These are phyloP conservation scores for Mythimna loreyi DNA, from an alignment of 2,888 invertebrate genomes.

Conservation along the genomic window DNA sequence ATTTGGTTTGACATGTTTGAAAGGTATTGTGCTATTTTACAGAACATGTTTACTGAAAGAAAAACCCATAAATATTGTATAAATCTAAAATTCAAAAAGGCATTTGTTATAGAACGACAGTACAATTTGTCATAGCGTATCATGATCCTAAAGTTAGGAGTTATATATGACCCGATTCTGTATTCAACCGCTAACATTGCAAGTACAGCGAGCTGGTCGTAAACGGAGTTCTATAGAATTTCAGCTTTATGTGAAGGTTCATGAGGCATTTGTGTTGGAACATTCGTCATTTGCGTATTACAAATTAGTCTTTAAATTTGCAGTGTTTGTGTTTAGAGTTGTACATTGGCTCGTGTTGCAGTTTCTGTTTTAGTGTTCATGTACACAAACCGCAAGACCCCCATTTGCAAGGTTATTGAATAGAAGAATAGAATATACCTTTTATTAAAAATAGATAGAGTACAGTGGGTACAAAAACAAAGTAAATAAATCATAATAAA, in stretches of 20 bases:
- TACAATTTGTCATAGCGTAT: conserved; percentile 55
- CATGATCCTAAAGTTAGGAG: conserved; percentile 57
- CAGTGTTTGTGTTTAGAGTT: background rate
- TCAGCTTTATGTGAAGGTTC: conserved; percentile 22
- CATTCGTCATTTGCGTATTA: conserved; percentile 1
- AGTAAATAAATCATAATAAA: too few relatives aligned
- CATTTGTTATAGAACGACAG: conserved; percentile 51
- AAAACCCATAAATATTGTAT: conserved; percentile 22
- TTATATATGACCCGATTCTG: conserved; percentile 44
- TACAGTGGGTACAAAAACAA: too few relatives aligned
- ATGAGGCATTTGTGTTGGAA: conserved; percentile 8
- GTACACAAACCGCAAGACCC: too few relatives aligned
- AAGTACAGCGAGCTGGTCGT: conserved; percentile 25
- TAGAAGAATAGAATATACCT: too few relatives aligned
- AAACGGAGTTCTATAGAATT: conserved; percentile 12
- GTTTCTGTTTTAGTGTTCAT: background rate
- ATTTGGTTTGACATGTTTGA: background rate
- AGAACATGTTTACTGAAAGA: background rate
- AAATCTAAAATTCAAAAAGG: conserved; percentile 52
- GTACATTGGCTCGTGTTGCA: background rate
- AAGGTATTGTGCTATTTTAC: background rate
- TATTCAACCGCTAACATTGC: conserved; percentile 39
- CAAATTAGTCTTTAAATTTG: background rate
- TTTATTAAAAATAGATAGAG: too few relatives aligned
- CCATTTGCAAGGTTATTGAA: too few relatives aligned